A percentile compares a stretch with the other conserved stretches of the same genome.
Conservation (phyloP, 2,797 vertebrate species). For the Ctenochaetus hawaiiensis region DNA sequence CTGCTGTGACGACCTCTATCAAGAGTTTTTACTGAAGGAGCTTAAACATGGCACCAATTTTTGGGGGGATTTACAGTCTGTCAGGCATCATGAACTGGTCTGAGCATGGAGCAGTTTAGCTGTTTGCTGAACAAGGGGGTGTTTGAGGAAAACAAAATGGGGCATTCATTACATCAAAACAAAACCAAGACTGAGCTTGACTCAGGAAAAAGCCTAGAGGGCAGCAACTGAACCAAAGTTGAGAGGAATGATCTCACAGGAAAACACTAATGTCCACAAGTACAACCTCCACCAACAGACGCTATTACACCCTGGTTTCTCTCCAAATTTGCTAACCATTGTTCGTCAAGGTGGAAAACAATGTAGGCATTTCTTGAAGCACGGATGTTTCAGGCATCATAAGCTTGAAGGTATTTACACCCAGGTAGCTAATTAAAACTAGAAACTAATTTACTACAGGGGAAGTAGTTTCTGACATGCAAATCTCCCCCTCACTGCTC, state of each 20-base stretch:
- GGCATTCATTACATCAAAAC: slow-evolving; percentile 47
- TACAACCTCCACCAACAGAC: slow-evolving; percentile 27
- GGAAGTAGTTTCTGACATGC: slow-evolving; percentile 10
- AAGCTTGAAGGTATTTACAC: slow-evolving; percentile 8
- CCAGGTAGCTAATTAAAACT: slow-evolving; percentile 19
- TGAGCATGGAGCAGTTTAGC: slow-evolving; percentile 18
- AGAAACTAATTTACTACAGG: slow-evolving; percentile 24
- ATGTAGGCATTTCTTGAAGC: slow-evolving; percentile 21
- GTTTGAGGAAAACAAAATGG: slow-evolving; percentile 53
- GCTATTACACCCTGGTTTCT: slow-evolving; percentile 25
- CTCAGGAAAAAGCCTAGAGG: slow-evolving; percentile 27
- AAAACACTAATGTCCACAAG: slow-evolving; percentile 50
- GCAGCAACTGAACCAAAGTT: slow-evolving; percentile 22
- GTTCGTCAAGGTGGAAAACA: slow-evolving; percentile 56
- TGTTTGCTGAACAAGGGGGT: slow-evolving; percentile 33
- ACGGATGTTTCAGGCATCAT: slow-evolving; percentile 6
- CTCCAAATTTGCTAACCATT: slow-evolving; percentile 41
- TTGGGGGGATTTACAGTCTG: slow-evolving; percentile 39
- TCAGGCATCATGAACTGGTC: slow-evolving; percentile 22
- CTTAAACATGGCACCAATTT: slow-evolving; percentile 16
- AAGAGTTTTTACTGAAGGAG: slow-evolving; percentile 19
- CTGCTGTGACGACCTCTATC: slow-evolving; percentile 16
- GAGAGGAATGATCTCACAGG: slow-evolving; percentile 49
- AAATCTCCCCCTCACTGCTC: slow-evolving; percentile 32
- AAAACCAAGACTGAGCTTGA: slow-evolving; percentile 31